Evolutionary conservation across 2,797 vertebrate genomes (phyloP).

Genomic region (Chromobotia macracanthus): DNA sequence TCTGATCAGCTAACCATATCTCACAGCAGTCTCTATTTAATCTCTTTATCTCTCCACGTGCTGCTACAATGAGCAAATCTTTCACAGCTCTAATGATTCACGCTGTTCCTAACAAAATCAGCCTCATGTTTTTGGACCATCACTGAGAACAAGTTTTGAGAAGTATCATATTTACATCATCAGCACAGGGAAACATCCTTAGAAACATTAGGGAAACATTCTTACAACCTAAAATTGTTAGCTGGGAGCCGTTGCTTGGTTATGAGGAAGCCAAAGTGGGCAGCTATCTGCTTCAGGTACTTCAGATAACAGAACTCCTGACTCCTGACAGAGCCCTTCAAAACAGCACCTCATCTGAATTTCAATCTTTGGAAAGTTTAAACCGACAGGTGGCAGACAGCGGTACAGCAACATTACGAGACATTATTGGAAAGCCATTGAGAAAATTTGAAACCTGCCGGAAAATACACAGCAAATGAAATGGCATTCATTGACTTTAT

Average conservation of each 20-base stretch:
- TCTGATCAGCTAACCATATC: neutral
- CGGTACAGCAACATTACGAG: neutral
- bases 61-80: slow-evolving; percentile 34
- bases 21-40: slow-evolving; percentile 1
- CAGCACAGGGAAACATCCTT: no score
- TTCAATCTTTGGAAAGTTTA: slow-evolving; percentile 7
- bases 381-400: neutral
- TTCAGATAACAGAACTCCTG: slow-evolving; percentile 20
- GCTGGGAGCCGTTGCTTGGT: neutral
- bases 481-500: no score
- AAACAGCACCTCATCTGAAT: neutral
- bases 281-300: slow-evolving; percentile 4
- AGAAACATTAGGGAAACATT: no score
- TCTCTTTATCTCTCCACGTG: slow-evolving; percentile 18
- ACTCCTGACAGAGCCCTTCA: neutral
- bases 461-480: neutral
- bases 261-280: neutral
- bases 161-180: neutral
- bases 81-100: slow-evolving; percentile 38
- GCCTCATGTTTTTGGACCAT: neutral
- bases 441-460: neutral
- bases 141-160: neutral
- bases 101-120: slow-evolving; percentile 18
- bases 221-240: no score
- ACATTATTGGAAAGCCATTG: slow-evolving; percentile 25